Percentiles rank a stretch among this genome's conserved stretches.
Evolutionary conservation across 2,797 vertebrate species (phyloP).

Genomic region (Sorex maritimensis): DNA sequence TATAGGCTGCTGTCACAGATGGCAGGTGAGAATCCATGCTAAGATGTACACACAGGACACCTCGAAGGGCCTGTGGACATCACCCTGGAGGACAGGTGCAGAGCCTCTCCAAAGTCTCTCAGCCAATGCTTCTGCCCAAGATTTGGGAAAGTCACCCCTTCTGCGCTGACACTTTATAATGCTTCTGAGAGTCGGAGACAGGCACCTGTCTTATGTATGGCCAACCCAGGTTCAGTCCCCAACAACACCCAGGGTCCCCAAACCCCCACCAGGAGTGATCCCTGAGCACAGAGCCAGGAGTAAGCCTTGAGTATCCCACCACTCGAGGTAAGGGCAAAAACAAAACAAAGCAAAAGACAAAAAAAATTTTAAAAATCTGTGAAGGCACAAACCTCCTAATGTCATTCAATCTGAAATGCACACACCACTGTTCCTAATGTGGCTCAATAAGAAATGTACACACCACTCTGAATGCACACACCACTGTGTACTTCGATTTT

Average conservation of each 20-base stretch:
- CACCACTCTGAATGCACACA: neutral
- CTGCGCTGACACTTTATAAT: neutral
- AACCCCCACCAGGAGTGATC: no score
- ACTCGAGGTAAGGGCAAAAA: neutral
- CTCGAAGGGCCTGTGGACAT: neutral
- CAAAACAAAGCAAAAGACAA: neutral
- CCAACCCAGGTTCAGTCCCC: no score
- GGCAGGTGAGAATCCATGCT: neutral
- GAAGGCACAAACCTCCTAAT: no score
- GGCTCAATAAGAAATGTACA: neutral
- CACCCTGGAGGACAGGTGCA: neutral
- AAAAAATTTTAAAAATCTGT: neutral
- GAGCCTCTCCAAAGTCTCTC: neutral
- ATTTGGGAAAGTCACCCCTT: conserved; percentile 19
- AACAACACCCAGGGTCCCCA: no score
- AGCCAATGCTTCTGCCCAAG: neutral
- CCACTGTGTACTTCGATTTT: neutral
- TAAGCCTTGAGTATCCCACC: no score
- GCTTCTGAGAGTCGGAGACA: neutral
- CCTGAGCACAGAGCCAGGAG: no score
- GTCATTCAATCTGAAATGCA: no score
- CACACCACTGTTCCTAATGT: neutral
- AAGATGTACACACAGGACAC: neutral
- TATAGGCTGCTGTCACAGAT: neutral
- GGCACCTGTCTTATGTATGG: no score